phyloP scores from a whole-genome alignment of 2,888 invertebrate genomes.

The Imbricaverruca yamaguchii region DNA sequence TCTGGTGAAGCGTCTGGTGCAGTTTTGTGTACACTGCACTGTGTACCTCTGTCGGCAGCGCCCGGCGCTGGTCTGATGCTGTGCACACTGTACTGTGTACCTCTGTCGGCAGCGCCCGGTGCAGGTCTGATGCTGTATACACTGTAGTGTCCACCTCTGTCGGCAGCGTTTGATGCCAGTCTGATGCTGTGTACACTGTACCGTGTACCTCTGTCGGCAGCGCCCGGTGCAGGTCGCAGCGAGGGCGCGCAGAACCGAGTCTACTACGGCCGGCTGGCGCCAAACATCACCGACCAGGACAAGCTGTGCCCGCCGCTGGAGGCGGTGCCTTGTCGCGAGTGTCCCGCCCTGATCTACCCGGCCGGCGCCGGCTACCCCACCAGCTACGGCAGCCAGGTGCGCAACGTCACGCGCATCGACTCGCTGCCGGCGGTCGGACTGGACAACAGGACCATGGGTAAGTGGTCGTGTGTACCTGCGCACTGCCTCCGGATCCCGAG shows the following conservation, averaged over 20 bases:
- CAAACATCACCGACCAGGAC: constrained; percentile 22
- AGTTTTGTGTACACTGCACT: no score
- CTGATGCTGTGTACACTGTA: no score
- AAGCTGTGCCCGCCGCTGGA: neutral
- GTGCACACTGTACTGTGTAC: no score
- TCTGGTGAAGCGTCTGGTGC: no score
- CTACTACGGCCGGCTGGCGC: constrained; percentile 8
- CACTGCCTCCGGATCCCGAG: no score
- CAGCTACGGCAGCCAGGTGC: constrained; percentile 13
- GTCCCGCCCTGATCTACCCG: neutral
- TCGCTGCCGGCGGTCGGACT: neutral
- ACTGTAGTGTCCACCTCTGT: no score
- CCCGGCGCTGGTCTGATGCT: no score
- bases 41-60: no score
- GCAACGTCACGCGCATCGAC: constrained; percentile 1
- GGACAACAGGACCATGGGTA: constrained; percentile 18
- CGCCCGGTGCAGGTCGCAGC: neutral
- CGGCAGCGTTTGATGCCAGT: no score
- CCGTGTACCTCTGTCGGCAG: neutral
- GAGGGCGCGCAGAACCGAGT: neutral
- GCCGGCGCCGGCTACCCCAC: neutral
- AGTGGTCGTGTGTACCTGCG: neutral
- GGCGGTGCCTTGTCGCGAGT: constrained; percentile 2
- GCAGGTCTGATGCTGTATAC: no score
- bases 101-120: no score